Evolutionary conservation across 30 jellyfish, hydroid and myxozoan species (phyloP), one percentile per base, ranked within the genome.

Genomic region (Turritopsis rubra): DNA sequence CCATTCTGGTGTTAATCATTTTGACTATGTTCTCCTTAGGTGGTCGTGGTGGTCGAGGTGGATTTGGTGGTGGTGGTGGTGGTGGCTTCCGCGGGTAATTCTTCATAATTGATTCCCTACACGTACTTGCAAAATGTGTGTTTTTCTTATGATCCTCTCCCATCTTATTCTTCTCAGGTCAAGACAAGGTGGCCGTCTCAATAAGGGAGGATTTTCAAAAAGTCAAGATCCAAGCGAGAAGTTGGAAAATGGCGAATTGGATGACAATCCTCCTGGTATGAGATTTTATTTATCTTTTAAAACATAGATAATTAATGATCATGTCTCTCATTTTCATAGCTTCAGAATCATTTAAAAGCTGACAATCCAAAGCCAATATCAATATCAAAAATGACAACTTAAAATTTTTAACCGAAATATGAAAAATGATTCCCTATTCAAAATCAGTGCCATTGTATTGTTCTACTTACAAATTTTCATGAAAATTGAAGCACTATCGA

Each of bases 21-120:
- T 13, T 68, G 9, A 9, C 19, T 23, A 68, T 0, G 28, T 29
- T 29, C 29, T 0, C 1, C 29, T 7, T 77, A 77, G 85, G 87
- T 22, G 28, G 53, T 1, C 78, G 87, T 1, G 87, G 87, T 20
- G 79, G 87, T 16, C 52, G 87, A 80, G 82, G 82, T 23, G 82
- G 85, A 30, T 81, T 81, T 22, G 87, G 83, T 3, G 24, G 54
- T 80, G 87, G 87, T 28, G 21, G 81, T 8, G 53, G 87, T 52
- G 87, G 87, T 31, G 79, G 83, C 21, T 52, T 22, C 53, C 81
- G 65, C 20, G 77, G 79, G 79, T 80, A 80, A 21, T 80, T 18
- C 65, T 52, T 30, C n/a, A n/a, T n/a, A n/a, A n/a, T n/a, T n/a
- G n/a, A n/a, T n/a, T n/a, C n/a, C n/a, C 30, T 27, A n/a, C 22